Conservation (phyloP, 2,888 invertebrate genomes). For the Meta bourneti region DNA sequence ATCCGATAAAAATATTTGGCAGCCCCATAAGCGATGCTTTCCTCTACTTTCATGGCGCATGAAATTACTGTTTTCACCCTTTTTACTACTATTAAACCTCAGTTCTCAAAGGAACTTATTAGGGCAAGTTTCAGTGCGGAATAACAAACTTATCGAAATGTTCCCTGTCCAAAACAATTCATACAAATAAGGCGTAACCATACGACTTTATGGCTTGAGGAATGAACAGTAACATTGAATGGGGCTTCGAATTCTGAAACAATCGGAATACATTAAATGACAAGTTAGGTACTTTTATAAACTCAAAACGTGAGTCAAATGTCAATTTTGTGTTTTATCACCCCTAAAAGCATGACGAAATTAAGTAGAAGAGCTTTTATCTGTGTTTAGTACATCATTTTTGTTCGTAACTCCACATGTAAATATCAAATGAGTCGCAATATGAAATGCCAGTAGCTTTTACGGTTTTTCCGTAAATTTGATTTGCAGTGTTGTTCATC, state of each 20-base stretch:
- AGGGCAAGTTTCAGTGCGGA: neutral
- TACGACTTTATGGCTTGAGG: neutral
- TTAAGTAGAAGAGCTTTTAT: too few species aligned
- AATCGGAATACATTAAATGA: too few species aligned
- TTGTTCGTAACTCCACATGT: too few species aligned
- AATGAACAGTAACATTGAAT: neutral
- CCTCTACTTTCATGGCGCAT: neutral
- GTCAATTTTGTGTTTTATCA: too few species aligned
- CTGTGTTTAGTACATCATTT: too few species aligned
- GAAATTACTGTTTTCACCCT: neutral
- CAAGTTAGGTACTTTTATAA: too few species aligned
- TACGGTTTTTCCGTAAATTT: too few species aligned
- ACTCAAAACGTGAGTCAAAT: too few species aligned
- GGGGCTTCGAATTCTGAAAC: neutral
- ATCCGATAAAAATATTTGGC: neutral
- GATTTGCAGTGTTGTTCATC: too few species aligned
- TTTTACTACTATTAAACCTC: neutral
- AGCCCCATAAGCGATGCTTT: neutral
- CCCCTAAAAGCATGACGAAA: too few species aligned
- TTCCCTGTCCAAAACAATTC: neutral
- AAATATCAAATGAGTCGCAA: too few species aligned
- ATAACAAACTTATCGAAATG: neutral
- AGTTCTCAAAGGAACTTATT: neutral
- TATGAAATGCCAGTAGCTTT: too few species aligned
- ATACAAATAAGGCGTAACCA: neutral